Evolutionary conservation across 2,113 vertebrate genomes (phyloP), one percentile per base, ranked within the genome.

Genomic region (Sylvicapra grimmia): DNA sequence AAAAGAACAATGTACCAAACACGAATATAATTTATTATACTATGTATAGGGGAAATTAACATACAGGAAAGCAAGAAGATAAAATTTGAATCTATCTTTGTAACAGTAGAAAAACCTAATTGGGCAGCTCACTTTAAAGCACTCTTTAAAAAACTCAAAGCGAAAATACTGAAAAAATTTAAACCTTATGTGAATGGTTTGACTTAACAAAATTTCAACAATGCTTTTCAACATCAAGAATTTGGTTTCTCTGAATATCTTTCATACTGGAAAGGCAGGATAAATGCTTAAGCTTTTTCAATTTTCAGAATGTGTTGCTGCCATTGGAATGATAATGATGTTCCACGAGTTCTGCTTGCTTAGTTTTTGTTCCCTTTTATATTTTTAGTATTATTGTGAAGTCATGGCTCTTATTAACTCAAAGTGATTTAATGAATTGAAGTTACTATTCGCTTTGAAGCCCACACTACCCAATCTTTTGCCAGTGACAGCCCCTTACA

Each of bases 101-200:
- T 40, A 92, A 93, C 5, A 85, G n/a, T 0, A 75, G 33, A 83
- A n/a, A 53, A 53, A 88, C 27, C 61, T 89, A 95, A 19, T 9
- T 87, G 36, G 54, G 27, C 33, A 88, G 82, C 25, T 54, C 29
- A 79, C 84, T 31, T 63, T 61, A 96, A 92, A 90, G 68, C 40
- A 89, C 8, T 93, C 59, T 56, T 65, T 12, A 80, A 97, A 86
- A 94, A 59, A 56, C 53, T 89, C 56, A 90, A 92, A 97, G 85
- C 3, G 51, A 95, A 96, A 94, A 36, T 86, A 92, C 23, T 61
- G 47, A 90, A 84, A 29, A 95, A 33, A 87, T 83, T 92, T 84
- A 56, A 95, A 61, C 40, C 33, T 94, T 75, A 80, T 47, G 59
- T 82, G n/a, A 31, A 93, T 25, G 16, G 13, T 84, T 94, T 84